A percentile compares a stretch with the other conserved stretches of the same genome.
phyloP scores from a whole-genome alignment of 2,797 vertebrate species.

The Cuculus canorus region DNA sequence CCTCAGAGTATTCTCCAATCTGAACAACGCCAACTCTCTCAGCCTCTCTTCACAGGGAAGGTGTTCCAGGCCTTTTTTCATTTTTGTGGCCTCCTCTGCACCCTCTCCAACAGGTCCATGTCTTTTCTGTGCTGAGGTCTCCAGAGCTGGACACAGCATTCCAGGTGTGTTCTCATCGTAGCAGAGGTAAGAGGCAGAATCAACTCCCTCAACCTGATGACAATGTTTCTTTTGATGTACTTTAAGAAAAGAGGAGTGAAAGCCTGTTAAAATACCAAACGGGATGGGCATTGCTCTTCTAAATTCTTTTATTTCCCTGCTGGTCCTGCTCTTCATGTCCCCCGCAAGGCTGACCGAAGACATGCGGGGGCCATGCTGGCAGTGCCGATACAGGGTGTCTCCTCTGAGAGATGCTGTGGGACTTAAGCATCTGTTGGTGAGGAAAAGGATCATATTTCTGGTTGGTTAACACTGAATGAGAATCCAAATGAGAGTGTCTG shows the following conservation, averaged over 20 bases:
- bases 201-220: too few relatives aligned
- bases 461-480: neutral
- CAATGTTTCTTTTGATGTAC: too few relatives aligned
- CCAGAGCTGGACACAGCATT: too few relatives aligned
- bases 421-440: fast-evolving
- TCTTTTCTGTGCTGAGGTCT: too few relatives aligned
- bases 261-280: neutral
- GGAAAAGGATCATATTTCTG: neutral
- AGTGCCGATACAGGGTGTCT: neutral
- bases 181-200: too few relatives aligned
- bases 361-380: neutral
- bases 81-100: too few relatives aligned
- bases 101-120: too few relatives aligned
- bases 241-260: neutral
- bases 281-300: neutral
- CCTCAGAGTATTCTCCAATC: too few relatives aligned
- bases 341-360: neutral
- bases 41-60: too few relatives aligned
- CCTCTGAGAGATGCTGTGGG: neutral
- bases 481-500: neutral
- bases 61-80: too few relatives aligned
- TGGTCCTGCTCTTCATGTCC: neutral
- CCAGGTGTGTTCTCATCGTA: too few relatives aligned
- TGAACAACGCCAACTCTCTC: too few relatives aligned
- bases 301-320: neutral